These are phyloP conservation scores for Neofelis nebulosa DNA, from an alignment of 2,113 vertebrate genomes.

Conservation along the genomic window DNA sequence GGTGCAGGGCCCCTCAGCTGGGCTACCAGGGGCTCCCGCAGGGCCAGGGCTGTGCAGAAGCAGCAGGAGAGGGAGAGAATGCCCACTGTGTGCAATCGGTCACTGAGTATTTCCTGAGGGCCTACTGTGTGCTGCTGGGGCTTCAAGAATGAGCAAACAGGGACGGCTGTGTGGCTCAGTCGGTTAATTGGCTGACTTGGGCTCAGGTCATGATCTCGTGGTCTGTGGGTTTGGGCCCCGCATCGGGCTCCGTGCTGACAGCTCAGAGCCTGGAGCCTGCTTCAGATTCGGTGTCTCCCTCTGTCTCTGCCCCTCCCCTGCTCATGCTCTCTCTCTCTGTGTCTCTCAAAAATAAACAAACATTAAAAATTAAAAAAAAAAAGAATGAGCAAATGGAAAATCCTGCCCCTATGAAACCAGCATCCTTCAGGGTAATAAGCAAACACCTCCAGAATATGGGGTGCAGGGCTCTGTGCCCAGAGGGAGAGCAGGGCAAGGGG, in stretches of 20 bases:
- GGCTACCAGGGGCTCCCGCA: not conserved
- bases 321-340: too few species aligned
- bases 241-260: too few species aligned
- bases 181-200: too few species aligned
- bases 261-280: too few species aligned
- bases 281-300: too few species aligned
- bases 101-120: not conserved
- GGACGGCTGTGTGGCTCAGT: too few species aligned
- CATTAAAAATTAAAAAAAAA: too few species aligned
- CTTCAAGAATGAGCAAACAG: not conserved
- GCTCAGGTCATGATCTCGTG: too few species aligned
- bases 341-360: too few species aligned
- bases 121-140: not conserved
- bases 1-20: rapidly evolving
- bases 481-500: not conserved
- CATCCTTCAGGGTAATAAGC: not conserved
- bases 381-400: not conserved
- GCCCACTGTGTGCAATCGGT: rapidly evolving
- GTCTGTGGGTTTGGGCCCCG: too few species aligned
- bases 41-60: rapidly evolving
- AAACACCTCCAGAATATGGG: rapidly evolving
- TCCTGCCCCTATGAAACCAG: not conserved
- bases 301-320: too few species aligned
- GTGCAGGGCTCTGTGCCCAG: not conserved
- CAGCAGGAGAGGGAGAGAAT: not conserved